Conservation (phyloP, 2,888 invertebrate species). For the Rotaria magnacalcarata region DNA sequence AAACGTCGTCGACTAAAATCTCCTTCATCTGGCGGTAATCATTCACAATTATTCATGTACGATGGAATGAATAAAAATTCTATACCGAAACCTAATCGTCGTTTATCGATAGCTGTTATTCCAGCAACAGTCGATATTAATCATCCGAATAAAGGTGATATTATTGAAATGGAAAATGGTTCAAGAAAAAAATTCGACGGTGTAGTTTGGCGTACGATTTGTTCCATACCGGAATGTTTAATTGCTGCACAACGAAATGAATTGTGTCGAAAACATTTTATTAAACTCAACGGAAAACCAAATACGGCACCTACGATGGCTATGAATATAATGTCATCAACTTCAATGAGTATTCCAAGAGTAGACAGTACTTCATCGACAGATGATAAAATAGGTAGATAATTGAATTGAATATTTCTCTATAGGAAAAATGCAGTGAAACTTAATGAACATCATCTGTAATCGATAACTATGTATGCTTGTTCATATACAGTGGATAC, state of each 20-base stretch:
- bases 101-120: constrained; percentile 19
- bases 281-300: constrained; percentile 5
- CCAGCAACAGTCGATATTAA: background rate
- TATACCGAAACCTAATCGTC: constrained; percentile 16
- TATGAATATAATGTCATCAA: background rate
- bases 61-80: background rate
- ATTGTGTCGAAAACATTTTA: constrained; percentile 30
- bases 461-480: too few relatives aligned
- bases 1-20: background rate
- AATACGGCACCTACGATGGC: constrained; percentile 6
- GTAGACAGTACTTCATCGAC: background rate
- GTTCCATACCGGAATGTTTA: background rate
- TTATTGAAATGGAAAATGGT: constrained; percentile 23
- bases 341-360: background rate
- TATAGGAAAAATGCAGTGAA: too few relatives aligned
- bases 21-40: background rate
- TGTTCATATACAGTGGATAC: too few relatives aligned
- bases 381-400: background rate
- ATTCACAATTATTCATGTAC: background rate
- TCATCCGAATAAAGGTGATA: constrained; percentile 27
- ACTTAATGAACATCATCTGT: too few relatives aligned
- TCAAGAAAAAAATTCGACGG: constrained; percentile 29
- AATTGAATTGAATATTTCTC: too few relatives aligned
- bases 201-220: background rate
- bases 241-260: constrained; percentile 30